Evolutionary conservation across 2,888 invertebrate genomes (phyloP).

Genomic region (Apoderus coryli): DNA sequence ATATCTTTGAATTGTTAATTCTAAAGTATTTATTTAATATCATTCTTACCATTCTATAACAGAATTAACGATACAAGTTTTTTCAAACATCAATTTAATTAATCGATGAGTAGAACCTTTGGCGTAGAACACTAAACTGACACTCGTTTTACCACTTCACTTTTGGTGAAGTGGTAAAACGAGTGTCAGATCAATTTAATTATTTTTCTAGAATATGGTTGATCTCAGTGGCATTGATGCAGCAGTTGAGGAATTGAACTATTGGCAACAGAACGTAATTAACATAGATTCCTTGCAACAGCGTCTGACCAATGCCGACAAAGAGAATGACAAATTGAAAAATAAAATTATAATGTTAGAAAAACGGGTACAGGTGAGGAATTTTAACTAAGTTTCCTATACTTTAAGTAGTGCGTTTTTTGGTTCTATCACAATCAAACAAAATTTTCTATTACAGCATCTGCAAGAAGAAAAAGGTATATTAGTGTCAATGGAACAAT

Average conservation of each 20-base stretch:
- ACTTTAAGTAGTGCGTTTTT: slow-evolving; percentile 5
- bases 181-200: slow-evolving; percentile 1
- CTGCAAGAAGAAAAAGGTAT: slow-evolving; percentile 66
- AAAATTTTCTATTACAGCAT: slow-evolving; percentile 51
- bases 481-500: slow-evolving; percentile 55
- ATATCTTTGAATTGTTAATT: too few relatives aligned
- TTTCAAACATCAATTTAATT: too few relatives aligned
- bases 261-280: slow-evolving; percentile 62
- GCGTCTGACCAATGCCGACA: slow-evolving; percentile 53
- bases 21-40: too few relatives aligned
- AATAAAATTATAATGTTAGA: slow-evolving; percentile 56
- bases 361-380: slow-evolving; percentile 49
- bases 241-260: slow-evolving; percentile 53
- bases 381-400: background rate
- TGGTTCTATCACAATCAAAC: too few relatives aligned
- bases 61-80: too few relatives aligned
- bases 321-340: slow-evolving; percentile 46
- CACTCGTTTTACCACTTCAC: too few relatives aligned
- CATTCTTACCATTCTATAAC: too few relatives aligned
- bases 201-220: slow-evolving; percentile 41
- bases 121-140: too few relatives aligned
- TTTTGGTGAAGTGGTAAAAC: too few relatives aligned
- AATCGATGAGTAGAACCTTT: too few relatives aligned
- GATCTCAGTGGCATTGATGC: slow-evolving; percentile 48
- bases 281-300: slow-evolving; percentile 64